Evolutionary conservation across 2,797 vertebrate species (phyloP).

Genomic region (Tinamus major): DNA sequence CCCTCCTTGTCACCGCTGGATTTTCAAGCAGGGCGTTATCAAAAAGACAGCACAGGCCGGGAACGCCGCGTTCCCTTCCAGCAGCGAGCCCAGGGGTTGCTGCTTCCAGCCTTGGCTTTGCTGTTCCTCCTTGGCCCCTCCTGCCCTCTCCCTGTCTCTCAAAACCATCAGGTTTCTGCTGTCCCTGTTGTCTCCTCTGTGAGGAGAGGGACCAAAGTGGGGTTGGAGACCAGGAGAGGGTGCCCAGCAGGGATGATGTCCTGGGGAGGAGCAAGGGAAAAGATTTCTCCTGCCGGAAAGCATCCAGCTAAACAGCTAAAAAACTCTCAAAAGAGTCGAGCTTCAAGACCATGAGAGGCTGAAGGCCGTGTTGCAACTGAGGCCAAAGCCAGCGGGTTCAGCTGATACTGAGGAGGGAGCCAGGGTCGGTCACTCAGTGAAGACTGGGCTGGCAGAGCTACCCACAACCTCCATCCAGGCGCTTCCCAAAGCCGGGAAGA

Average conservation of each 20-base stretch:
- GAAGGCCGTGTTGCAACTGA: not conserved
- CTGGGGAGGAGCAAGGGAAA: not conserved
- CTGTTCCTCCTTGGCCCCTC: not conserved
- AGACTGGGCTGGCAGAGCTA: not conserved
- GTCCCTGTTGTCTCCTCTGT: not conserved
- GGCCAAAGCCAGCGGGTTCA: not conserved
- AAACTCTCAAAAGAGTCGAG: accelerated
- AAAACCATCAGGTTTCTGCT: not conserved
- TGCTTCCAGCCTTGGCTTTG: not conserved
- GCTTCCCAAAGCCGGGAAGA: not conserved
- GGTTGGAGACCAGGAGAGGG: accelerated
- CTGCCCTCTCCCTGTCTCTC: not conserved
- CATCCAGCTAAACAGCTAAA: not conserved
- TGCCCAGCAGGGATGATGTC: not conserved
- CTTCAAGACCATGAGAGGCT: not conserved
- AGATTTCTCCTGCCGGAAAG: not conserved
- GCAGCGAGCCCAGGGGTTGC: not conserved
- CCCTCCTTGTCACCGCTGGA: constrained; percentile 29
- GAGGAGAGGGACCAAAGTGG: not conserved
- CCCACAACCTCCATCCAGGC: not conserved
- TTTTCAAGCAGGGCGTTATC: constrained; percentile 33
- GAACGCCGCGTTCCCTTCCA: constrained; percentile 8
- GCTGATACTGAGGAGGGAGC: not conserved
- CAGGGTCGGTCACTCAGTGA: not conserved
- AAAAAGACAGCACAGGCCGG: not conserved